phyloP scores from a whole-genome alignment of 2,888 invertebrate species.

The Agelastica alni region DNA sequence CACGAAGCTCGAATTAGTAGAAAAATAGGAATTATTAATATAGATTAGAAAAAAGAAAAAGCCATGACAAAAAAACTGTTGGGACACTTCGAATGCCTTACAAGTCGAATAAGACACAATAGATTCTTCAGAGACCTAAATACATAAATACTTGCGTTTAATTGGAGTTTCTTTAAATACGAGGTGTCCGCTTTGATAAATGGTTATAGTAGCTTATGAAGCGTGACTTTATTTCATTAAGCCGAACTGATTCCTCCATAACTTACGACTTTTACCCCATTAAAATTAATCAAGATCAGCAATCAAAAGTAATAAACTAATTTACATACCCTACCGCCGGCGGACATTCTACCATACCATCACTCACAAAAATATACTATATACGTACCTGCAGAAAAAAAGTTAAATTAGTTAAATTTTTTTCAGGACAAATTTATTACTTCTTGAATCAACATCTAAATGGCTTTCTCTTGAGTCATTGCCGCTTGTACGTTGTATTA shows the following conservation, averaged over 20 bases:
- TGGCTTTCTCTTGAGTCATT: slow-evolving; percentile 28
- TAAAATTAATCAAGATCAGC: slow-evolving; percentile 28
- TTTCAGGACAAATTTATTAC: slow-evolving; percentile 38
- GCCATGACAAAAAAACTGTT: too few species aligned
- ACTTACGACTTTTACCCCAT: slow-evolving; percentile 17
- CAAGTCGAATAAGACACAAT: too few species aligned
- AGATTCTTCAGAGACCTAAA: too few species aligned
- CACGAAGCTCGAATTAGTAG: too few species aligned
- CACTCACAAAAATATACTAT: slow-evolving; percentile 21
- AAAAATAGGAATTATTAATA: too few species aligned
- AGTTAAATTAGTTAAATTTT: slow-evolving; percentile 34
- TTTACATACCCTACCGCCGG: slow-evolving; percentile 32
- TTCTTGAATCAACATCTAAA: slow-evolving; percentile 31
- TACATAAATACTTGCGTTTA: too few species aligned
- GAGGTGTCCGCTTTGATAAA: too few species aligned
- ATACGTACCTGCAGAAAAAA: slow-evolving; percentile 37
- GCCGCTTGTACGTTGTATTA: slow-evolving; percentile 28
- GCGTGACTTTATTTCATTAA: slow-evolving; percentile 17
- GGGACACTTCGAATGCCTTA: too few species aligned
- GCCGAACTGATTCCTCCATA: slow-evolving; percentile 9
- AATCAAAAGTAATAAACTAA: slow-evolving; percentile 28
- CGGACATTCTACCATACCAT: slow-evolving; percentile 4
- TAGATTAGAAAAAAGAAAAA: too few species aligned
- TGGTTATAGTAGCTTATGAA: not conserved
- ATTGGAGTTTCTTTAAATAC: too few species aligned